Evolutionary conservation across 2,113 vertebrate genomes (phyloP).

Genomic region (Cyrtonyx montezumae): DNA sequence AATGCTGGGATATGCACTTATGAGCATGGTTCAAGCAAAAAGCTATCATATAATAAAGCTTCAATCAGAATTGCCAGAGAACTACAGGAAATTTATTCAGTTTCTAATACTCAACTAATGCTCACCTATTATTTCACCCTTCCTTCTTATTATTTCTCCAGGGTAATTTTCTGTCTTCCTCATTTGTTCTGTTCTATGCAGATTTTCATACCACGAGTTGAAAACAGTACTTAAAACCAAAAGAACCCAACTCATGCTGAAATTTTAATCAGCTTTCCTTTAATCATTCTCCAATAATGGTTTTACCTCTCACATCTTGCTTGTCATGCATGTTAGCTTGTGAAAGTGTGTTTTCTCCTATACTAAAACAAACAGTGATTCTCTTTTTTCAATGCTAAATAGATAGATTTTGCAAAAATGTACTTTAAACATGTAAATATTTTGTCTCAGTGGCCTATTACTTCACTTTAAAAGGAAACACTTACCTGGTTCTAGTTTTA

Average conservation of each 20-base stretch:
- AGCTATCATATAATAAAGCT: neutral
- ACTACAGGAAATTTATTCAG: neutral
- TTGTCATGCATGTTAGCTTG: neutral
- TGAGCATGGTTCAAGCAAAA: neutral
- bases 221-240: neutral
- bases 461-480: neutral
- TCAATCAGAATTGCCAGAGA: neutral
- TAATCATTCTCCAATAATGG: neutral
- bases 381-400: neutral
- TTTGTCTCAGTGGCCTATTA: fast-evolving
- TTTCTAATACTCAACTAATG: neutral
- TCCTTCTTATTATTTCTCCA: neutral
- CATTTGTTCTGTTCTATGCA: neutral
- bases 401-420: neutral
- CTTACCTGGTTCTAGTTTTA: slow-evolving; percentile 98
- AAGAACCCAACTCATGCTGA: neutral
- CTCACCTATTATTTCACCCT: neutral
- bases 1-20: neutral
- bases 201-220: neutral
- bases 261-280: neutral
- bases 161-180: neutral
- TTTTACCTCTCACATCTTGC: neutral
- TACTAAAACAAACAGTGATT: neutral
- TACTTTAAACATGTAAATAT: neutral
- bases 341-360: neutral